phyloP scores from a whole-genome alignment of 1,140 invertebrate genomes.

The Drosophila fuyamai region DNA sequence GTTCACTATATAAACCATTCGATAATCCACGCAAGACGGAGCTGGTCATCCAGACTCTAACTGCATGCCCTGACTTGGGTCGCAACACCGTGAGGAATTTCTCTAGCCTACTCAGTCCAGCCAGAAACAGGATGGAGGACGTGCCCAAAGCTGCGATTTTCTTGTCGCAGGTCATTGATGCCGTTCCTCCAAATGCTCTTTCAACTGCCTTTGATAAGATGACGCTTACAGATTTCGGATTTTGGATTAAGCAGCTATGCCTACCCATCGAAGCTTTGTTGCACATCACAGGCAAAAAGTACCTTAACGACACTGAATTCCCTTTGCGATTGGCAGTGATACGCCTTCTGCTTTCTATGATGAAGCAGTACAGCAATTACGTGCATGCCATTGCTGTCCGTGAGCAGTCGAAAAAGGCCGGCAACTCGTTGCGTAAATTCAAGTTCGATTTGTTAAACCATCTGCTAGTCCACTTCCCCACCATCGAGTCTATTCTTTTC shows the following conservation, averaged over 20 bases:
- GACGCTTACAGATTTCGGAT: constrained; percentile 72
- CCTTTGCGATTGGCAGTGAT: constrained; percentile 43
- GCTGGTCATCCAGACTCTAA: constrained; percentile 88
- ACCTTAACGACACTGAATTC: constrained; percentile 32
- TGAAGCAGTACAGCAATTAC: constrained; percentile 79
- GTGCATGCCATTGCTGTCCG: constrained; percentile 56
- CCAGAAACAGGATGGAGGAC: constrained; percentile 12
- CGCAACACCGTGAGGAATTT: constrained; percentile 86
- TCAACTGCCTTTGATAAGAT: constrained; percentile 71
- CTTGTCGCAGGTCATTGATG: constrained; percentile 58
- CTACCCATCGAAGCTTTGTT: constrained; percentile 70
- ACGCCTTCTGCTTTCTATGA: constrained; percentile 71
- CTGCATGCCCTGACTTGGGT: constrained; percentile 90
- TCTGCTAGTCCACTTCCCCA: constrained; percentile 73
- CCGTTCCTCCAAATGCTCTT: constrained; percentile 76
- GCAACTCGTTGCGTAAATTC: constrained; percentile 71
- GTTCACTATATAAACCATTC: constrained; percentile 52
- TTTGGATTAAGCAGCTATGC: constrained; percentile 78
- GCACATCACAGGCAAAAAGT: constrained; percentile 49
- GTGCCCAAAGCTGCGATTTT: constrained; percentile 43
- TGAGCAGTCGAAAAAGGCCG: constrained; percentile 68
- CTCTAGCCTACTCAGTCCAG: constrained; percentile 44
- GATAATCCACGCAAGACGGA: constrained; percentile 87
- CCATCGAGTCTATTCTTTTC: constrained; percentile 65
- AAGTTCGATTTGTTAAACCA: constrained; percentile 83